A percentile compares a stretch with the other conserved stretches of the same genome.
Conservation (phyloP, 30 jellyfish, hydroid and myxozoan genomes). For the Mastigias papua region DNA sequence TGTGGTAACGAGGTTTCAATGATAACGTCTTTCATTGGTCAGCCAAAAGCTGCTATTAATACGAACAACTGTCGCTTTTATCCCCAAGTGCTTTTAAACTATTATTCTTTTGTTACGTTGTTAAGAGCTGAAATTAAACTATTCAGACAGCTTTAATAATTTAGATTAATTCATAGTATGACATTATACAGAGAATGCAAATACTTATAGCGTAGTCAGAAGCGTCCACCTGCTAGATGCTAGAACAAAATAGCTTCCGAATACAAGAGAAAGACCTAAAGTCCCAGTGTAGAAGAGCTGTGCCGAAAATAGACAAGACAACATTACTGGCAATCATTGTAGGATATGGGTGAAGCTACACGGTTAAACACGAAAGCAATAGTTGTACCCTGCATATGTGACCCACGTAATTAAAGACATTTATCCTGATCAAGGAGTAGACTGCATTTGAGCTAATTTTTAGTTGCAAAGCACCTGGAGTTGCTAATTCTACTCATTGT, state of each 20-base stretch:
- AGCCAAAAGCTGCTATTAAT: slow-evolving; percentile 9
- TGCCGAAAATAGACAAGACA: no score
- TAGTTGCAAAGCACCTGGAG: neutral
- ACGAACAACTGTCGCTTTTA: neutral
- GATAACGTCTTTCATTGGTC: slow-evolving; percentile 2
- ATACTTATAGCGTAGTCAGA: neutral
- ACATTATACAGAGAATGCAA: neutral
- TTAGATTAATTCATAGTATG: neutral
- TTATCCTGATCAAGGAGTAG: neutral
- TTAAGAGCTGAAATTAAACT: slow-evolving; percentile 14
- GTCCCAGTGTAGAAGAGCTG: no score
- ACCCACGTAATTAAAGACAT: no score
- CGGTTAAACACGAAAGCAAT: no score
- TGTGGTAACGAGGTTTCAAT: slow-evolving; percentile 4
- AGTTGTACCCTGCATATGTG: no score
- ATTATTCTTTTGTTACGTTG: slow-evolving; percentile 21
- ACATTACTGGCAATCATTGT: no score
- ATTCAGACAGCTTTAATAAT: slow-evolving; percentile 37
- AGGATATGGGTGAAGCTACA: no score
- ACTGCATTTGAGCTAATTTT: neutral
- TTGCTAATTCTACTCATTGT: neutral
- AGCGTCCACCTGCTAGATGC: slow-evolving; percentile 21
- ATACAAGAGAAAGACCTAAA: no score
- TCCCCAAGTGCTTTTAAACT: neutral
- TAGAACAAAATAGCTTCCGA: no score